Conservation (phyloP, 2,888 invertebrate genomes). For the Cryptophagus acutangulus region DNA sequence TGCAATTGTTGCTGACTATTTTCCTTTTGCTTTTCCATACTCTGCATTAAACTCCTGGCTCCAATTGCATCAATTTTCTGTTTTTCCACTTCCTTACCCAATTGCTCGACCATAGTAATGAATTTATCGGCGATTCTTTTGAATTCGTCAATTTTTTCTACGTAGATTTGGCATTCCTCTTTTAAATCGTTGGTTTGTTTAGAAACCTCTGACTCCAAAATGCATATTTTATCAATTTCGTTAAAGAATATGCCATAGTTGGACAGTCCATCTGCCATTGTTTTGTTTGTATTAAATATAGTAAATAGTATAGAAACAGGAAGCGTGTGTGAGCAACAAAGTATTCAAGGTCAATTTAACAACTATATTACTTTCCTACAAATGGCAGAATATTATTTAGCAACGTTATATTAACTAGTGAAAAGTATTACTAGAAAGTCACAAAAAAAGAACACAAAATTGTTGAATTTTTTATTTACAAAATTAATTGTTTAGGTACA, state of each 20-base stretch:
- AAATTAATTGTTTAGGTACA: too few relatives aligned
- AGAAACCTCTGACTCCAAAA: slow-evolving; percentile 71
- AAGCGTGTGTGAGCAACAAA: too few relatives aligned
- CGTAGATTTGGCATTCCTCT: slow-evolving; percentile 82
- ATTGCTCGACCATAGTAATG: slow-evolving; percentile 66
- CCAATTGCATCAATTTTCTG: slow-evolving; percentile 91
- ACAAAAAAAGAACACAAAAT: too few relatives aligned
- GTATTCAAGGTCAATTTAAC: too few relatives aligned
- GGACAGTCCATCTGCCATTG: slow-evolving; percentile 68
- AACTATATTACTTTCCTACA: too few relatives aligned
- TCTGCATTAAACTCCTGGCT: slow-evolving; percentile 79
- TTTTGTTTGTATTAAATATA: too few relatives aligned
- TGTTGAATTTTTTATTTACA: too few relatives aligned
- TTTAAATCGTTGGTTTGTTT: slow-evolving; percentile 77
- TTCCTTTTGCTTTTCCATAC: slow-evolving; percentile 81
- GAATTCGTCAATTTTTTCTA: slow-evolving; percentile 76
- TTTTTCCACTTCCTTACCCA: slow-evolving; percentile 80
- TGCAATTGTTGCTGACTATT: slow-evolving; percentile 81
- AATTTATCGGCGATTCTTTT: slow-evolving; percentile 76
- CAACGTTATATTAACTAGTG: too few relatives aligned
- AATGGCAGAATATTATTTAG: too few relatives aligned
- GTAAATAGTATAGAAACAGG: too few relatives aligned
- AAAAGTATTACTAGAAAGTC: too few relatives aligned
- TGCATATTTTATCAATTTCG: slow-evolving; percentile 76
- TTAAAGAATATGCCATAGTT: slow-evolving; percentile 83